These are phyloP conservation scores for Aromia moschata DNA, from an alignment of 2,888 invertebrate species.

Conservation along the genomic window DNA sequence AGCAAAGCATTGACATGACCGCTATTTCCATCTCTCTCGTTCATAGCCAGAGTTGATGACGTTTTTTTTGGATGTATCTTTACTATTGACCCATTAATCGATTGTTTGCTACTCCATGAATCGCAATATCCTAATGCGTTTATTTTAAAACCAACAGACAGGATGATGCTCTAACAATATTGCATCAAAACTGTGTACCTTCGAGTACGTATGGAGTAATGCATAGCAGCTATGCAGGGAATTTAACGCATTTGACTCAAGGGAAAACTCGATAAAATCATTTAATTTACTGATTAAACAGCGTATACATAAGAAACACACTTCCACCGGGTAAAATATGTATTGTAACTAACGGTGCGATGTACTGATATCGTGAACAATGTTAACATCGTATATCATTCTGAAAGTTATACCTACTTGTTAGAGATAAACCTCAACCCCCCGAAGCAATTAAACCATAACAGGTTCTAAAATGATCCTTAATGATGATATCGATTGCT, in stretches of 20 bases:
- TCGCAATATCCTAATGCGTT: too few relatives aligned
- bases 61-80: too few relatives aligned
- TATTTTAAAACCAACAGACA: too few relatives aligned
- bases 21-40: too few relatives aligned
- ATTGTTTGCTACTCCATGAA: too few relatives aligned
- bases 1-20: too few relatives aligned
- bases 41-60: too few relatives aligned
- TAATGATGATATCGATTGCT: constrained; percentile 12
- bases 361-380: constrained; percentile 10
- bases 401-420: constrained; percentile 12
- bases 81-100: too few relatives aligned
- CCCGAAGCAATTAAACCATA: constrained; percentile 7
- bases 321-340: constrained; percentile 1
- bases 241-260: neutral
- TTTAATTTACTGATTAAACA: neutral
- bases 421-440: constrained; percentile 10
- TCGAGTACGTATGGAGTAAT: too few relatives aligned
- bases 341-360: constrained; percentile 14
- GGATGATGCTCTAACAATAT: too few relatives aligned
- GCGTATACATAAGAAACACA: neutral
- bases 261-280: neutral
- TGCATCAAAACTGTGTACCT: too few relatives aligned
- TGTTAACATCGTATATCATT: constrained; percentile 15
- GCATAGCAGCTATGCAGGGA: too few relatives aligned
- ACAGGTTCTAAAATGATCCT: constrained; percentile 10